Base-by-base conservation (phyloP, 2,113 vertebrate species). In the Vireo altiloquus region DNA sequence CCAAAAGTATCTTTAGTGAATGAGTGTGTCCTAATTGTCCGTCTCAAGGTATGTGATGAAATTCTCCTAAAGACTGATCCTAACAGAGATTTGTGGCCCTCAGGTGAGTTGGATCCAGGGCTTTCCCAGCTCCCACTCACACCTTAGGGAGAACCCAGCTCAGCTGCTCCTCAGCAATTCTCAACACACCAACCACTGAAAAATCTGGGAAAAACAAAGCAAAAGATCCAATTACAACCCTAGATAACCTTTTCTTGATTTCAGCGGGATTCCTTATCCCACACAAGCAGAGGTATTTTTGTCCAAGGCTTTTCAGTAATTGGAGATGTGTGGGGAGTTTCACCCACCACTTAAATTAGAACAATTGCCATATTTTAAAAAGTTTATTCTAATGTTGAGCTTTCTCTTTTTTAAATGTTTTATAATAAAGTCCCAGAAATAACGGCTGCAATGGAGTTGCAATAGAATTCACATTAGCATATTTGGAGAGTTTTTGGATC, bases 381-480 rank as follows among this genome's bases (percentile, higher is more conserved):
- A 96, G 88, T 96, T 96, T 95, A 91, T 90, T 94, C 79, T 97
- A 95, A 93, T 82, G 91, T 89, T 92, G 96, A 96, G 91, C 63
- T 96, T 96, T 75, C 81, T 50, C 65, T 46, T 94, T 96, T 95
- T 96, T 85, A 52, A 94, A 87, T 94, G 71, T 91, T 98, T 97
- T 96, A 96, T 94, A 94, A 97, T 97, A 97, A 98, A 94, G 81
- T 63, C 81, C 65, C 40, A 92, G 87, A 97, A 97, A 92, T 92
- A 95, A 94, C 94, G 90, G 85, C 88, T 97, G 83, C 78, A 89
- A 78, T 94, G 89, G 96, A 95, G 94, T 97, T 97, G 90, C 89
- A 95, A 95, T 94, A 97, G 90, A 84, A 94, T 92, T 93, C 92
- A 52, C 86, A 98, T 98, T 98, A 97, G 94, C 98, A 97, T 98